A percentile compares a stretch with the other conserved stretches of the same genome.
phyloP scores from a whole-genome alignment of 2,888 invertebrate species.

The Pachycephus smyrnensis region DNA sequence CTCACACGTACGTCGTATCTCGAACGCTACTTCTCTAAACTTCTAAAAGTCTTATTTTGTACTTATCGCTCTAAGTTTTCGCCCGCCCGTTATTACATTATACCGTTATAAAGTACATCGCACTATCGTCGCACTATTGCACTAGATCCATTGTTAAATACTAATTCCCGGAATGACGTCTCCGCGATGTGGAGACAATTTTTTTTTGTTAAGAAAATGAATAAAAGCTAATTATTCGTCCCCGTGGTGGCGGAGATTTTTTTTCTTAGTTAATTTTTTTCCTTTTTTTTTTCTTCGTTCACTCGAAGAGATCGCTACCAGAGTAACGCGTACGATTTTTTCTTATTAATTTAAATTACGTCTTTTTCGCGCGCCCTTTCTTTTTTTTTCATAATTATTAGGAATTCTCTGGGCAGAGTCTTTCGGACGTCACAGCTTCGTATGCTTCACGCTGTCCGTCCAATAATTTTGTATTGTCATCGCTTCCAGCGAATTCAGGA shows the following conservation, averaged over 20 bases:
- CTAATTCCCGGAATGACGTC: not conserved
- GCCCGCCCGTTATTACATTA: conserved; percentile 25
- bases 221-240: too few relatives aligned
- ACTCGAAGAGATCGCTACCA: not conserved
- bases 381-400: conserved; percentile 26
- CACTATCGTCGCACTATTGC: conserved; percentile 57
- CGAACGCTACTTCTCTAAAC: conserved; percentile 4
- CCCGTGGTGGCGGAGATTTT: too few relatives aligned
- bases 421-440: conserved; percentile 76
- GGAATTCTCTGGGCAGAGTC: not conserved
- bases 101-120: conserved; percentile 44
- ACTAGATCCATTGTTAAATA: conserved; percentile 30
- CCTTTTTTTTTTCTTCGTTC: not conserved
- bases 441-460: conserved; percentile 92
- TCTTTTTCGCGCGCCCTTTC: not conserved
- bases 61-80: conserved; percentile 41
- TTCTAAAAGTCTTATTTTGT: conserved; percentile 45
- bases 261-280: too few relatives aligned
- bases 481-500: conserved; percentile 91
- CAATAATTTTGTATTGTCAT: conserved; percentile 96
- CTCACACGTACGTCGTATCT: too few relatives aligned
- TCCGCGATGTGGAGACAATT: too few relatives aligned
- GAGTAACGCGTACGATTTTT: not conserved
- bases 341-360: not conserved
- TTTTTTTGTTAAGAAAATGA: too few relatives aligned